These are phyloP conservation scores for Temnothorax ravouxi DNA, from an alignment of 2,888 invertebrate genomes.

Conservation along the genomic window DNA sequence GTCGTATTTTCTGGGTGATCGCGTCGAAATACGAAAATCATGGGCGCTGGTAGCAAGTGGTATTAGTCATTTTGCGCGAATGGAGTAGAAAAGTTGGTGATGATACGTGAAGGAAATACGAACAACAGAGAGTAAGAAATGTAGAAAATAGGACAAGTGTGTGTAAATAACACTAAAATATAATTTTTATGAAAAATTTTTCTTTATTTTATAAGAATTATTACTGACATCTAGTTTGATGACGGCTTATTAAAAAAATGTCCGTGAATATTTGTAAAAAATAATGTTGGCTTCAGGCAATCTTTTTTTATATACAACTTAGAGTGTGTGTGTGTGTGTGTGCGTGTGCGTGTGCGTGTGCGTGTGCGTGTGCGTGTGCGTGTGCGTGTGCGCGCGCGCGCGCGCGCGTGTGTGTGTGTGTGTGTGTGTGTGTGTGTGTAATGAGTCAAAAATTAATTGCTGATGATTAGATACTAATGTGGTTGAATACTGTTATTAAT, in stretches of 20 bases:
- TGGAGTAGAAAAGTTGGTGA: background rate
- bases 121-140: background rate
- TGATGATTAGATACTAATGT: background rate
- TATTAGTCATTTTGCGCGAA: constrained; percentile 35
- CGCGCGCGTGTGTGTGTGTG: no score
- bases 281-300: background rate
- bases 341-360: no score
- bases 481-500: background rate
- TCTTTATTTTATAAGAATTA: background rate
- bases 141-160: background rate
- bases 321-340: no score
- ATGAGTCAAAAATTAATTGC: constrained; percentile 1
- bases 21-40: constrained; percentile 32
- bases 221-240: background rate
- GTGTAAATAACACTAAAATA: background rate
- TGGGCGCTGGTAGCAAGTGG: constrained; percentile 15
- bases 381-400: no score
- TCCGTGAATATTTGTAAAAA: background rate
- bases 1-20: background rate
- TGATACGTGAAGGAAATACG: background rate
- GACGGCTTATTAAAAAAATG: background rate
- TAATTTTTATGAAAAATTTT: background rate
- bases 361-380: no score
- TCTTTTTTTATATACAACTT: background rate
- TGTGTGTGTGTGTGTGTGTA: background rate